Evolutionary conservation across 1,140 invertebrate genomes (phyloP), one percentile per base, ranked within the genome.

Genomic region (Vanessa tameamea): DNA sequence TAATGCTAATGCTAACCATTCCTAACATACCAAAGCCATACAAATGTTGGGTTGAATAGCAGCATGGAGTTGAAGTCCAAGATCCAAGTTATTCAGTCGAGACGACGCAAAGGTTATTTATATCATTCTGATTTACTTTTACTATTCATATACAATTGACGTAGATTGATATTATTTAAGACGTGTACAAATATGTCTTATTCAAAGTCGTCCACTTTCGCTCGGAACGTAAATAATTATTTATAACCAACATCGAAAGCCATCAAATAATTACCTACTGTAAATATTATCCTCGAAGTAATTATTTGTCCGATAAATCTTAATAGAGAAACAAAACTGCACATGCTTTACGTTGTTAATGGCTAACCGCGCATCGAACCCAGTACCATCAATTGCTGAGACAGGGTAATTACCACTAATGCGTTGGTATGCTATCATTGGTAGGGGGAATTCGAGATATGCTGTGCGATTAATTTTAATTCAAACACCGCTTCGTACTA

Each of bases 81-180:
- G 20, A 20, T 20, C 20, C 20, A 20, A 20, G 20, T 20, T 20
- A 20, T 20, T 20, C 1, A 20, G 20, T 20, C 20, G 20, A 20
- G 20, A 20, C 20, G 1, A 20, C 20, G 1, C 26, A 31, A 6
- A 31, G 3, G 6, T 31, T 31, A 31, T 31, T 31, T 31, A 31
- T 31, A 31, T 31, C 26, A 31, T 31, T 31, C 26, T 31, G 26
- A 31, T 31, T 31, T 31, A 31, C 12, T 13, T 48, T 48, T 48
- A 15, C 14, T 53, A 74, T 63, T 78, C 76, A 74, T 78, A 80
- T 69, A 83, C 78, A 55, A 47, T 73, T 15, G 50, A 50, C 13
- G 48, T n/a, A 50, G n/a, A 69, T 71, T 73, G 20, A 68, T 73
- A 48, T 72, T 64, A 64, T 72, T 72, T 31, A 48, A 48, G 14